Conservation (phyloP, 2,113 vertebrate species). For the Oncorhynchus nerka region DNA sequence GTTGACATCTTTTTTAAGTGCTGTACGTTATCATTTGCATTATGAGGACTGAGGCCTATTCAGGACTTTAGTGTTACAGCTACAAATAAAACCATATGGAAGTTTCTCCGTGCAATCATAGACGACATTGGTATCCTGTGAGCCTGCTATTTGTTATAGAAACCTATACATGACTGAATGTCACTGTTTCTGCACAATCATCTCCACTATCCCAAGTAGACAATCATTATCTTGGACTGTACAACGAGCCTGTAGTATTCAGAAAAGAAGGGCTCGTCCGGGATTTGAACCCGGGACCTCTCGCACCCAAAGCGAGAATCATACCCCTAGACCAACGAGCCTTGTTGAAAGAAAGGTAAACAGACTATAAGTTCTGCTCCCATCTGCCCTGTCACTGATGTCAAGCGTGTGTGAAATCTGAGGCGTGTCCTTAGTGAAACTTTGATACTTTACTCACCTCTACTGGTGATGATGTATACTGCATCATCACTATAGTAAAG, state of each 20-base stretch:
- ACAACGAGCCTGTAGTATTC: not conserved
- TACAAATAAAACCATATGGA: too few species aligned
- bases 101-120: too few species aligned
- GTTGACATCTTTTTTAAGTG: too few species aligned
- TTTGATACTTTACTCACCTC: not conserved
- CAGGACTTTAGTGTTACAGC: too few species aligned
- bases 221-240: not conserved
- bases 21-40: too few species aligned
- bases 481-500: not conserved
- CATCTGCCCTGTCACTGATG: not conserved
- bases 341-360: not conserved
- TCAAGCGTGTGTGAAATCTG: not conserved
- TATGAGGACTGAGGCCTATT: too few species aligned
- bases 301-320: conserved; percentile 78
- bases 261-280: conserved; percentile 66
- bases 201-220: conserved; percentile 57
- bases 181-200: not conserved
- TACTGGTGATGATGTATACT: not conserved
- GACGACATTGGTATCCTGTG: too few species aligned
- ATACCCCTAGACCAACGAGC: conserved; percentile 54
- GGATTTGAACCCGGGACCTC: conserved; percentile 78
- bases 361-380: too few species aligned
- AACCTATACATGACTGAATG: too few species aligned
- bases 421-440: not conserved
- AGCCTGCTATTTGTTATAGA: too few species aligned